Conservation (phyloP, 2,888 invertebrate species). For the Tachina fera region DNA sequence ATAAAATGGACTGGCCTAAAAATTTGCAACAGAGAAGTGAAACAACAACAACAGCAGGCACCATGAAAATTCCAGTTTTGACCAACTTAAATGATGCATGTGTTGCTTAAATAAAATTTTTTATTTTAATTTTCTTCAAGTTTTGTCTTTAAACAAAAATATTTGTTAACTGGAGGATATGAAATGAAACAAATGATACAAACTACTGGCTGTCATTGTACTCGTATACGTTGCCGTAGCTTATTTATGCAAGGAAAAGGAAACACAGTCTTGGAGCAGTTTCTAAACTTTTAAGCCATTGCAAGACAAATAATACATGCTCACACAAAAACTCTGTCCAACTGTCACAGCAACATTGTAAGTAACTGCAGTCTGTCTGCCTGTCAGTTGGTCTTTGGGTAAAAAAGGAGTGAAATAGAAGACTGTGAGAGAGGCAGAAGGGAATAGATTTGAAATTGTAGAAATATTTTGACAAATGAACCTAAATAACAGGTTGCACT, state of each 20-base stretch:
- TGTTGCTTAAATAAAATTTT: constrained; percentile 11
- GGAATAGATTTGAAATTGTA: constrained; percentile 31
- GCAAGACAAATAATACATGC: constrained; percentile 42
- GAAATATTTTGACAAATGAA: constrained; percentile 83
- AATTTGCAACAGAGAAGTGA: constrained; percentile 42
- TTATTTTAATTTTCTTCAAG: not conserved
- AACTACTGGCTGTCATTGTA: constrained; percentile 58
- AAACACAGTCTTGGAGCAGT: constrained; percentile 20
- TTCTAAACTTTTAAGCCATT: constrained; percentile 46
- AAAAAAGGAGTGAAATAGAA: not conserved
- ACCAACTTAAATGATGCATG: constrained; percentile 20
- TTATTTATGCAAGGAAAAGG: constrained; percentile 18
- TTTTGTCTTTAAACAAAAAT: constrained; percentile 13
- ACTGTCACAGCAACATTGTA: constrained; percentile 40
- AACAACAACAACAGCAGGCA: constrained; percentile 36
- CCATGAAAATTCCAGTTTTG: constrained; percentile 42
- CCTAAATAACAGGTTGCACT: constrained; percentile 83
- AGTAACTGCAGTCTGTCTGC: not conserved
- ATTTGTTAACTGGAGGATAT: constrained; percentile 74
- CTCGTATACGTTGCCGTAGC: not conserved
- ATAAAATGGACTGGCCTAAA: constrained; percentile 60
- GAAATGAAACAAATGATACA: constrained; percentile 56
- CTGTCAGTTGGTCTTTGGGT: not conserved
- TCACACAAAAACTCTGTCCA: constrained; percentile 9
- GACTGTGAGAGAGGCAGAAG: not conserved